Base-by-base conservation (phyloP, 2,888 invertebrate species). In the Cantharis nigra region DNA sequence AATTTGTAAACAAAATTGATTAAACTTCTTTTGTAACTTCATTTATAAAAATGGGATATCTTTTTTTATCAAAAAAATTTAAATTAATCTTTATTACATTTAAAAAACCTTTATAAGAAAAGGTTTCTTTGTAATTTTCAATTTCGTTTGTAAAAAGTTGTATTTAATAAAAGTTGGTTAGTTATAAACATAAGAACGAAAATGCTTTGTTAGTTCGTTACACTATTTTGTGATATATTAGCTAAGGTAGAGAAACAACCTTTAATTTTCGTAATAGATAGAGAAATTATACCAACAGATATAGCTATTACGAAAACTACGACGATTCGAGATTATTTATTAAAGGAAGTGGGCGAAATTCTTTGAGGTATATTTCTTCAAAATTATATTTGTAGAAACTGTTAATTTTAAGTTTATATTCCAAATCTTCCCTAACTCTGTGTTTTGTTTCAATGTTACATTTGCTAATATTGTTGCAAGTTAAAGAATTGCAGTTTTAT, bases 201-300 rank as follows among this genome's bases (percentile, higher is more conserved):
- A 33, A 33, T 33, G n/a, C 33, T 33, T 33, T 33, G 13, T 13
- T 13, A 13, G 33, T 33, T 33, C 33, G 13, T 33, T 33, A 33
- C 33, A 33, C 33, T 13, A 4, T 33, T 33, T 65, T 65, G 23
- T 65, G 65, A 65, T 65, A 65, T 65, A 65, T 65, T 20, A 23
- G 16, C 23, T 23, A 28, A 70, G 33, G 20, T 70, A 28, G 33
- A 28, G 28, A 70, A 26, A 28, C 70, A 70, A 70, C 70, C 70
- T 70, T 70, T 70, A 30, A 28, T 70, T 28, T 70, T 23, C 70
- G 70, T 28, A 16, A 16, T 26, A 33, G 70, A 70, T 70, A 33
- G 28, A 70, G 70, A 70, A 70, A 28, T 70, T 70, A 65, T 65
- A 65, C 65, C 65, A 65, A 65, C 65, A 65, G 65, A 65, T 65